A percentile compares a stretch with the other conserved stretches of the same genome.
Evolutionary conservation across 2,888 invertebrate species (phyloP).

Genomic region (Hirtodrosophila histrioides): DNA sequence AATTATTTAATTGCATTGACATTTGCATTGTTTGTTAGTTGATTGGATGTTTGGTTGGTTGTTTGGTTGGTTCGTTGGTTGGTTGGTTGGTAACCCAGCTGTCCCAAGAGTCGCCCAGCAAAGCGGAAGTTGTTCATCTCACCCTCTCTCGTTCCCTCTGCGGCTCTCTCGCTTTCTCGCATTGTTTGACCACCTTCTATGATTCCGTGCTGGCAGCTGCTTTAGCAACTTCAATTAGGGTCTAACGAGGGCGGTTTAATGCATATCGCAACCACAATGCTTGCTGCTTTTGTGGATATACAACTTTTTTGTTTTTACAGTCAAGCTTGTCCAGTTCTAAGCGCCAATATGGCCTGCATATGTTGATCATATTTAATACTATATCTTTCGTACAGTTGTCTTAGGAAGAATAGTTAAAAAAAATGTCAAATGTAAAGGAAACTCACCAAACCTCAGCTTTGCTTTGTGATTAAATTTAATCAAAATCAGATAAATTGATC

Average conservation of each 20-base stretch:
- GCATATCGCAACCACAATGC: background rate
- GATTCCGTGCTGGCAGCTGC: constrained; percentile 40
- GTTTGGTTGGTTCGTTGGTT: constrained; percentile 25
- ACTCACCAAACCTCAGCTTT: too few relatives aligned
- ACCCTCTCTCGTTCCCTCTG: background rate
- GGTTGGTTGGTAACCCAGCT: constrained; percentile 40
- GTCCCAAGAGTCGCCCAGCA: constrained; percentile 19
- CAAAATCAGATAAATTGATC: too few relatives aligned
- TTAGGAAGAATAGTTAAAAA: too few relatives aligned
- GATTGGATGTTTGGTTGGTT: constrained; percentile 29
- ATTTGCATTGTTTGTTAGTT: constrained; percentile 36
- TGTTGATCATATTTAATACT: too few relatives aligned
- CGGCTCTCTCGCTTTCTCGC: constrained; percentile 4
- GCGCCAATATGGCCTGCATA: too few relatives aligned
- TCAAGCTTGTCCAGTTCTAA: too few relatives aligned
- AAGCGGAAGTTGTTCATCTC: background rate
- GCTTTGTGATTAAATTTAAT: too few relatives aligned
- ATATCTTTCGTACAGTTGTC: too few relatives aligned
- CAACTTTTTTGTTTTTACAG: too few relatives aligned
- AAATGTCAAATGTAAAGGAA: too few relatives aligned
- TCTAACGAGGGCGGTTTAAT: constrained; percentile 35
- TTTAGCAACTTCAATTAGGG: constrained; percentile 44
- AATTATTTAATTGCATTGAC: constrained; percentile 58
- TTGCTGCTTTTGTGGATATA: background rate
- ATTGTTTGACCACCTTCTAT: constrained; percentile 44